Base-by-base conservation (phyloP, 2,797 vertebrate species). In the Falco novaeseelandiae region DNA sequence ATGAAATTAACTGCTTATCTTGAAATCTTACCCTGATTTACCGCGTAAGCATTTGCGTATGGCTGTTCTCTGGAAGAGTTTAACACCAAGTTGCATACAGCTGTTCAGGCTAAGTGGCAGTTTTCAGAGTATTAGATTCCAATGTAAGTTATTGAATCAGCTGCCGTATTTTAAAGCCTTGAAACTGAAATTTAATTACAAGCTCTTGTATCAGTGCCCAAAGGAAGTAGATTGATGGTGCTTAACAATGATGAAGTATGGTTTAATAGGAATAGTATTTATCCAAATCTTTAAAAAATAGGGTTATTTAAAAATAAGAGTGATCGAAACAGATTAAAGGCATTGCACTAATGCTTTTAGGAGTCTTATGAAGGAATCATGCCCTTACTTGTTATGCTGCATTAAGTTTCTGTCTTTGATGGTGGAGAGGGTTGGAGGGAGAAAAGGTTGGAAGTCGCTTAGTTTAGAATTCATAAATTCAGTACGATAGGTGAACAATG, bases 221-320 rank as follows among this genome's bases (percentile, higher is more conserved):
- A 95, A 92, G 95, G 97, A 97, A 96, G 89, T 87, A 94, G 96
- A 93, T 91, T 23, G 95, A 96, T 93, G 98, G 98, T 98, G 98
- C 98, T 98, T 96, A 91, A 97, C 92, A 93, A 80, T 93, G 93
- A 96, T 91, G 89, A 96, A 92, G 94, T 93, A 86, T 90, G 88
- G 82, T 93, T 89, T 91, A 88, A 97, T 95, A 97, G 97, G 97
- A 97, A 97, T 96, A 91, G 95, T 97, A 95, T 97, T 97, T 97
- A 96, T 98, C 97, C 96, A 96, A 93, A 96, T 97, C 88, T 78
- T 89, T 49, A 82, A 65, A 87, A 96, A 92, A 97, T 97, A 97
- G 98, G 97, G 96, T 96, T 98, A 93, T 96, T 93, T 96, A 87
- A 96, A 95, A 97, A 93, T 91, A 92, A 89, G 69, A 91, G 71